Percentiles rank a stretch among this genome's conserved stretches.
Conservation (phyloP, 2,113 vertebrate species). For the Tylochromis polylepis region DNA sequence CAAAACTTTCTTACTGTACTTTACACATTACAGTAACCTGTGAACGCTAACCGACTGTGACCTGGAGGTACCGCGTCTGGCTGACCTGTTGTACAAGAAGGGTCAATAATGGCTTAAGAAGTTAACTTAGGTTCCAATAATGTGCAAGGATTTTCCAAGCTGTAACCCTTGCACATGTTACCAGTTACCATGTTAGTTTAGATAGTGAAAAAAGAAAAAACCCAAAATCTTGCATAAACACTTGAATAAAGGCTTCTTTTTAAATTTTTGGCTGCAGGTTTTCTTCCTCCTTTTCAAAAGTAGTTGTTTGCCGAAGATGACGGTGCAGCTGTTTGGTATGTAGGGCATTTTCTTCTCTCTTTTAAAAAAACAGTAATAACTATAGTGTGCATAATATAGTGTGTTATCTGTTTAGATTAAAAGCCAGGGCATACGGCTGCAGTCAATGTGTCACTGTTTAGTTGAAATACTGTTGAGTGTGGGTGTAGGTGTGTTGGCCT, state of each 20-base stretch:
- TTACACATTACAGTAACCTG: background rate
- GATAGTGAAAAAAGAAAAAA: background rate
- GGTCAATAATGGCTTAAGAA: background rate
- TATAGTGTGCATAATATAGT: background rate
- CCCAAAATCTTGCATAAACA: background rate
- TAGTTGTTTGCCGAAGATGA: background rate
- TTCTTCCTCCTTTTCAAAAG: background rate
- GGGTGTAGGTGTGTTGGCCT: constrained; percentile 51
- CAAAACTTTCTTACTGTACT: background rate
- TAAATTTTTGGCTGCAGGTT: background rate
- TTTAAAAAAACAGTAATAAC: background rate
- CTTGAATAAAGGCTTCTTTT: background rate
- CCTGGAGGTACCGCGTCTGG: background rate
- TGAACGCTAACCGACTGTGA: background rate
- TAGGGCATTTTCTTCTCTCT: background rate
- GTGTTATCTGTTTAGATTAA: background rate
- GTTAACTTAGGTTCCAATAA: background rate
- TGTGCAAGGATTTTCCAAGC: background rate
- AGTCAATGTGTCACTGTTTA: constrained; percentile 30
- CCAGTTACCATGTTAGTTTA: background rate
- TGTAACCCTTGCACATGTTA: background rate
- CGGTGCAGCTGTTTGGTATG: background rate
- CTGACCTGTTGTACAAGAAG: background rate
- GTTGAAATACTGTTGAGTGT: constrained; percentile 6
- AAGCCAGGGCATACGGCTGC: constrained; percentile 17